These are phyloP conservation scores for Panzeria rudis DNA, from an alignment of 2,888 invertebrate genomes.

Conservation along the genomic window DNA sequence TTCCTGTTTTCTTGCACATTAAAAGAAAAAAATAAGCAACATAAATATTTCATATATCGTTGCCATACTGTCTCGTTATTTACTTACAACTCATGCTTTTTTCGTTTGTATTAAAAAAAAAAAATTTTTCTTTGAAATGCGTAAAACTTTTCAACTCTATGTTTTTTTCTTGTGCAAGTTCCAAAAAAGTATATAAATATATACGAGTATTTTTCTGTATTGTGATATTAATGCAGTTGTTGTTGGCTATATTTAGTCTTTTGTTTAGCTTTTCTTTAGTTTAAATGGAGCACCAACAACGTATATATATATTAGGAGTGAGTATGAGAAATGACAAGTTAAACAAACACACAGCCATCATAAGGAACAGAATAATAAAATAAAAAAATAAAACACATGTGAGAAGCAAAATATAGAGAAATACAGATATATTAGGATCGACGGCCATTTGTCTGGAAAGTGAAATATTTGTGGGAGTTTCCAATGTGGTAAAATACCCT, in stretches of 20 bases:
- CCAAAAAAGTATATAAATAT: background rate
- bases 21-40: background rate
- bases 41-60: slow-evolving; percentile 40
- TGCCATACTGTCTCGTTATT: slow-evolving; percentile 54
- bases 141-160: slow-evolving; percentile 54
- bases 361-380: background rate
- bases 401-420: background rate
- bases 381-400: background rate
- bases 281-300: slow-evolving; percentile 30
- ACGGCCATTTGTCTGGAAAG: too few relatives aligned
- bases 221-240: slow-evolving; percentile 2
- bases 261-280: slow-evolving; percentile 51
- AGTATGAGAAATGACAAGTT: slow-evolving; percentile 19
- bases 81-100: slow-evolving; percentile 9
- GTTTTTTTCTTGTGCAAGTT: background rate
- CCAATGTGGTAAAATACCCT: too few relatives aligned
- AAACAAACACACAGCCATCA: background rate
- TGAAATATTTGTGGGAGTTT: too few relatives aligned
- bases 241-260: slow-evolving; percentile 8
- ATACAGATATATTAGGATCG: too few relatives aligned
- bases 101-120: background rate
- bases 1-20: slow-evolving; percentile 28
- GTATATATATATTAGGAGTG: slow-evolving; percentile 9
- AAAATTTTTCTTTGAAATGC: slow-evolving; percentile 52
- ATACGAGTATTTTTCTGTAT: background rate